phyloP scores from a whole-genome alignment of 1,140 invertebrate genomes.

The Brachionus plicatilis region DNA sequence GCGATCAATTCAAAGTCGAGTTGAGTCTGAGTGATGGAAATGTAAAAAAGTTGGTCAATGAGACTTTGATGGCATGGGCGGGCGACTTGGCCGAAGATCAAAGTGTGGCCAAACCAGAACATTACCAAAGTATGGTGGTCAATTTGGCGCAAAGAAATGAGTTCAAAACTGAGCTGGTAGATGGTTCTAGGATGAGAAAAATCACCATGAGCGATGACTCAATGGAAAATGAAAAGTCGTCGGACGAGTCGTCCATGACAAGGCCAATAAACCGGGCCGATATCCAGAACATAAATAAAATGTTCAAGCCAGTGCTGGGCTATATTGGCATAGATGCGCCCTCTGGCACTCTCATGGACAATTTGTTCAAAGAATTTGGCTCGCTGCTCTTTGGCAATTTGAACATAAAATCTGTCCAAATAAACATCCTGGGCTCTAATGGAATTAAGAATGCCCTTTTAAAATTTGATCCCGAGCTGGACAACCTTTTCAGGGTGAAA shows the following conservation, averaged over 20 bases:
- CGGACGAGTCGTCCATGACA: not conserved
- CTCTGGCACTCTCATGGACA: conserved; percentile 21
- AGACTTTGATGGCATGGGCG: not conserved
- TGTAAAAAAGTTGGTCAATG: not conserved
- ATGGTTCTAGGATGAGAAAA: not conserved
- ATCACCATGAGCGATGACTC: not conserved
- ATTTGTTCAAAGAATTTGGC: conserved; percentile 41
- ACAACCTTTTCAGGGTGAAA: not conserved
- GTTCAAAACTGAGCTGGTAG: not conserved
- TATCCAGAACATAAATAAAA: not conserved
- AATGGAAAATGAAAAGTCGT: conserved; percentile 24
- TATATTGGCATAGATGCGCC: conserved; percentile 34
- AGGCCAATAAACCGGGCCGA: not conserved
- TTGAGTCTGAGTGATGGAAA: not conserved
- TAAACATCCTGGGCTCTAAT: conserved; percentile 16
- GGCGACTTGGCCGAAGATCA: not conserved
- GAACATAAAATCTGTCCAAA: conserved; percentile 16
- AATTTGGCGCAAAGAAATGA: not conserved
- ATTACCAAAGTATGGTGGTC: not conserved
- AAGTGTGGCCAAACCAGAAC: not conserved
- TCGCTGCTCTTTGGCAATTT: conserved; percentile 28
- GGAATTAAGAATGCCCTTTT: not conserved
- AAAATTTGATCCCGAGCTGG: not conserved
- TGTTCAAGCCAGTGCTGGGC: conserved; percentile 15
- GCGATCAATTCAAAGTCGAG: not conserved